These are phyloP conservation scores for Antechinus flavipes DNA, from an alignment of 2,113 vertebrate genomes.

Conservation along the genomic window DNA sequence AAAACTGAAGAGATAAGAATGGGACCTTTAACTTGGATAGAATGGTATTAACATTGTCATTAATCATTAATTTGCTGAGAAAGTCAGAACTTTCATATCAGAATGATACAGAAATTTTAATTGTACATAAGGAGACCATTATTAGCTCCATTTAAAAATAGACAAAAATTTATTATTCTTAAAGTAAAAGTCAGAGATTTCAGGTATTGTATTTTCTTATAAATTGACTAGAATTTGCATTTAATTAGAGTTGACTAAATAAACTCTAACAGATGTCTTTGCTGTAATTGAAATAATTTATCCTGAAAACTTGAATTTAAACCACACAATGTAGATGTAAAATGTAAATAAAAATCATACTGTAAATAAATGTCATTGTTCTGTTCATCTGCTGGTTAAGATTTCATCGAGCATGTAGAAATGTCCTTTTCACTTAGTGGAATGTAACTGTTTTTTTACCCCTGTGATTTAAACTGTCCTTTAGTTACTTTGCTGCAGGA, in stretches of 20 bases:
- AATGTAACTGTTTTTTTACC: neutral
- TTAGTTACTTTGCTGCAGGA: neutral
- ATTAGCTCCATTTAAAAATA: slow-evolving; percentile 29
- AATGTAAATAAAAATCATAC: slow-evolving; percentile 26
- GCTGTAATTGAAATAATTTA: slow-evolving; percentile 31
- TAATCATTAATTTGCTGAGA: slow-evolving; percentile 53
- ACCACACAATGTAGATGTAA: slow-evolving; percentile 9
- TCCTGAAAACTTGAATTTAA: slow-evolving; percentile 19
- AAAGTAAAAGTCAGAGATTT: slow-evolving; percentile 48
- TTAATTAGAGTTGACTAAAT: slow-evolving; percentile 35
- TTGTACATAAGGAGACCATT: neutral
- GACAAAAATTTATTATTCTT: slow-evolving; percentile 28
- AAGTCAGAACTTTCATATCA: slow-evolving; percentile 33
- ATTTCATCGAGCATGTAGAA: slow-evolving; percentile 32
- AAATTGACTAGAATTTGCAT: slow-evolving; percentile 47
- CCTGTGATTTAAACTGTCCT: neutral
- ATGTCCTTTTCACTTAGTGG: slow-evolving; percentile 5
- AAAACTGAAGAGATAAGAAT: neutral
- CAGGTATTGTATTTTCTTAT: slow-evolving; percentile 38
- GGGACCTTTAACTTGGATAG: neutral
- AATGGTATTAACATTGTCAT: neutral
- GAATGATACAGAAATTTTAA: neutral
- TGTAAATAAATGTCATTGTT: slow-evolving; percentile 40
- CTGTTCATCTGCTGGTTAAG: slow-evolving; percentile 35
- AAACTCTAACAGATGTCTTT: slow-evolving; percentile 30